These are phyloP conservation scores for Anorthoa munda DNA, from an alignment of 2,888 invertebrate genomes.

Conservation along the genomic window DNA sequence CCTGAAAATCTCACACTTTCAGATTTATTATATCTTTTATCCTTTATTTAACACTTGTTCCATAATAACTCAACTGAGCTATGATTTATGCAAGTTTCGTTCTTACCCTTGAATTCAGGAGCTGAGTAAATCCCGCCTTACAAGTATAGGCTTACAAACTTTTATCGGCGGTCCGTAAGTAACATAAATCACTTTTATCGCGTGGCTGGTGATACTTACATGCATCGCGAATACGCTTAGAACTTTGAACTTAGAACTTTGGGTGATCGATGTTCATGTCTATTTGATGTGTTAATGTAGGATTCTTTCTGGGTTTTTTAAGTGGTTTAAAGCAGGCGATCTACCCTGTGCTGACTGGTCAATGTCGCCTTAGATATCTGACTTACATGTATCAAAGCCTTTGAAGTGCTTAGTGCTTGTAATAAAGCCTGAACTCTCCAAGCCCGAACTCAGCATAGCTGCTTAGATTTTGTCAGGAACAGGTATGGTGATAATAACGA, in stretches of 20 bases:
- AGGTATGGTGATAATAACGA: background rate
- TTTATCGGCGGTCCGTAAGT: slow-evolving; percentile 61
- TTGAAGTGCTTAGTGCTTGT: background rate
- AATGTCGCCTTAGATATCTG: background rate
- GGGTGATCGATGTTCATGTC: slow-evolving; percentile 42
- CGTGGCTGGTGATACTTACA: slow-evolving; percentile 61
- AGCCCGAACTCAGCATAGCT: background rate
- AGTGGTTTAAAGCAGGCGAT: background rate
- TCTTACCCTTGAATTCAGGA: slow-evolving; percentile 69
- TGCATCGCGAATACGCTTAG: slow-evolving; percentile 48
- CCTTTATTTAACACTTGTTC: slow-evolving; percentile 28
- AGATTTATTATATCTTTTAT: slow-evolving; percentile 12
- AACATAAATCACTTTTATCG: slow-evolving; percentile 76
- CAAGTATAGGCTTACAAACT: slow-evolving; percentile 58
- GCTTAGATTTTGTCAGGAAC: background rate
- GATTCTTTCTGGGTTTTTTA: background rate
- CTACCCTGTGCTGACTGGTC: background rate
- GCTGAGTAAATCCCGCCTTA: slow-evolving; percentile 53
- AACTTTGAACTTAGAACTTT: slow-evolving; percentile 51
- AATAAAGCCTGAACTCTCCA: background rate
- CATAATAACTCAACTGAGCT: slow-evolving; percentile 50
- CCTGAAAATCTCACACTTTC: background rate
- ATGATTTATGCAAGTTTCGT: slow-evolving; percentile 63
- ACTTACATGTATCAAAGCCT: background rate
- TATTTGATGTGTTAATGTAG: slow-evolving; percentile 28